phyloP scores from a whole-genome alignment of 64 coral and sea anemone genomes.

The Stichodactyla helianthus region DNA sequence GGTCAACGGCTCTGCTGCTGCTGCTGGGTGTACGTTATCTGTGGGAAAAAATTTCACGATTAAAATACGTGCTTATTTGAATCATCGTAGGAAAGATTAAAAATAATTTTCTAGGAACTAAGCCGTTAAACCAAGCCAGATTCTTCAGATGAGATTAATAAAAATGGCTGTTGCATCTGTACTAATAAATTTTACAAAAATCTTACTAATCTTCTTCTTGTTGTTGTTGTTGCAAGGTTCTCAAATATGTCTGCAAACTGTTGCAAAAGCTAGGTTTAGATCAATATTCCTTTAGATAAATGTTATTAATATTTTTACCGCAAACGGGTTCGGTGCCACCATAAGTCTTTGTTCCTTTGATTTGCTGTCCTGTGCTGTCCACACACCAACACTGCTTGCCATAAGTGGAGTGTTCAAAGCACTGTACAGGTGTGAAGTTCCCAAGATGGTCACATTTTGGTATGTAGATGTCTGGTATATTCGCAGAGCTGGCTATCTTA shows the following conservation, averaged over 20 bases:
- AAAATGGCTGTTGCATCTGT: too few species aligned
- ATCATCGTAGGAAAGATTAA: neutral
- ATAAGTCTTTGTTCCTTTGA: constrained; percentile 57
- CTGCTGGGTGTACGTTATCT: neutral
- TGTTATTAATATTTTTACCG: constrained; percentile 23
- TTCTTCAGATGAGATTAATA: too few species aligned
- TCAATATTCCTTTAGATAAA: too few species aligned
- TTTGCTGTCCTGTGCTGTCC: constrained; percentile 70
- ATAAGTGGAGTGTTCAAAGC: constrained; percentile 71
- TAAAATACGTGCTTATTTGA: neutral
- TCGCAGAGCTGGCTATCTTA: constrained; percentile 62
- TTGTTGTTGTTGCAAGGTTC: neutral
- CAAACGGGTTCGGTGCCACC: constrained; percentile 52
- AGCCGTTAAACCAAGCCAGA: too few species aligned
- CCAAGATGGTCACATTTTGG: constrained; percentile 62
- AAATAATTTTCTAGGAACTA: neutral
- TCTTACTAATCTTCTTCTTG: too few species aligned
- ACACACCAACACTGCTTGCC: constrained; percentile 92
- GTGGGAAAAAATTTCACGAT: neutral
- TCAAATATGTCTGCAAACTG: too few species aligned
- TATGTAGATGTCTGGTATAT: constrained; percentile 73
- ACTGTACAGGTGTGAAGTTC: constrained; percentile 54
- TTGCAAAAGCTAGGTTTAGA: too few species aligned
- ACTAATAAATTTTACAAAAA: too few species aligned
- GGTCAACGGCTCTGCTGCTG: constrained; percentile 1